phyloP scores from a whole-genome alignment of 2,888 invertebrate genomes.

The Anoncus sp. region DNA sequence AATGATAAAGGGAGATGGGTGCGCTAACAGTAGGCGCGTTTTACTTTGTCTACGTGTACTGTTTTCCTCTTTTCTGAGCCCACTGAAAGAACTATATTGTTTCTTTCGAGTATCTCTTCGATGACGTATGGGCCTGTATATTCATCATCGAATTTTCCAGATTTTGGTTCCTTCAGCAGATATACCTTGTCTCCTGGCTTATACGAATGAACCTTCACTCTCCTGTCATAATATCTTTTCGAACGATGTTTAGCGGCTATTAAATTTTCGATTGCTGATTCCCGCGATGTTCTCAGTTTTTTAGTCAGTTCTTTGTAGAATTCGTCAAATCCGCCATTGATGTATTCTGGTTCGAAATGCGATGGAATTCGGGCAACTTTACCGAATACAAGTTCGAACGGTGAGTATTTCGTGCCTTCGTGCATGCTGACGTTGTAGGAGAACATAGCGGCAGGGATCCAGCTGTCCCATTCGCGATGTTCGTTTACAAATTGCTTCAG shows the following conservation, averaged over 20 bases:
- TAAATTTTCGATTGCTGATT: background rate
- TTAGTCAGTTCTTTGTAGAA: background rate
- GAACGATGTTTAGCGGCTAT: conserved; percentile 1
- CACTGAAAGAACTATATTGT: background rate
- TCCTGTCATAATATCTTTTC: background rate
- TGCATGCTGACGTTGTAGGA: too few species aligned
- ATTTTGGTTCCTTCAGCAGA: background rate
- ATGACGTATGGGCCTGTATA: conserved; percentile 7
- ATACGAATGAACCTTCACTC: background rate
- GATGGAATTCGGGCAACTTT: too few species aligned
- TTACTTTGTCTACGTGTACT: too few species aligned
- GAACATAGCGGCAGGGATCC: conserved; percentile 10
- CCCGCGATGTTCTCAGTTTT: background rate
- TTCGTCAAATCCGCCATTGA: background rate
- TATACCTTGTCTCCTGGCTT: background rate
- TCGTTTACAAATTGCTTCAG: conserved; percentile 8
- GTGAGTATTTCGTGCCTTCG: conserved; percentile 17
- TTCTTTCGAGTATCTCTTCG: background rate
- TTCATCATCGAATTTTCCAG: background rate
- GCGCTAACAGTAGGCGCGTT: too few species aligned
- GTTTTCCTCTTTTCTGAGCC: too few species aligned
- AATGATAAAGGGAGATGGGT: too few species aligned
- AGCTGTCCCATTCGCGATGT: conserved; percentile 17
- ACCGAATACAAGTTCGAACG: background rate
- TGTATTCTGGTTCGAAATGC: background rate